Conservation (phyloP, 2,113 vertebrate species). For the Emydura subglobosa region DNA sequence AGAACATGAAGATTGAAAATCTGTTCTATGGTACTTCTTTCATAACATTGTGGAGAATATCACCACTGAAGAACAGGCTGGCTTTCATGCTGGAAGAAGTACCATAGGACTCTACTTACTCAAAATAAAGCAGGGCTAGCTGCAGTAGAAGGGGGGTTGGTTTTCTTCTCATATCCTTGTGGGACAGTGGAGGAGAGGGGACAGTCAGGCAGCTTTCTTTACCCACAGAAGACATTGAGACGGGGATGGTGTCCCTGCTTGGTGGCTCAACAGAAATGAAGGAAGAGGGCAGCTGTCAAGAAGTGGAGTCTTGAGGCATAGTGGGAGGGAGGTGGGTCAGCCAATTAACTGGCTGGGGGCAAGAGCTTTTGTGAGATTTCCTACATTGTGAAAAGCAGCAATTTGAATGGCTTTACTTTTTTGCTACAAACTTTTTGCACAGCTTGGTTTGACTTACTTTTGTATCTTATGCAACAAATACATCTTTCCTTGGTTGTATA, state of each 20-base stretch:
- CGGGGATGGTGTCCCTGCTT: not conserved
- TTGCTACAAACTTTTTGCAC: not conserved
- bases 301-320: not conserved
- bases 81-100: too few species aligned
- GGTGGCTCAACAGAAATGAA: not conserved
- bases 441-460: not conserved
- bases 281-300: not conserved
- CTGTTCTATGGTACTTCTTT: too few species aligned
- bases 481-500: not conserved
- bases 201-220: not conserved
- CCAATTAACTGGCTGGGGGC: not conserved
- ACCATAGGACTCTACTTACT: too few species aligned
- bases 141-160: not conserved
- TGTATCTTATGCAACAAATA: not conserved
- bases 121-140: not conserved
- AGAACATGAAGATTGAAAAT: too few species aligned
- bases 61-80: too few species aligned
- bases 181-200: not conserved
- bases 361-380: not conserved
- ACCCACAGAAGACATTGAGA: not conserved
- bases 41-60: too few species aligned
- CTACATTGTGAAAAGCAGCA: not conserved
- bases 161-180: not conserved
- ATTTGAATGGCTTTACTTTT: not conserved
- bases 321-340: not conserved